Base-by-base conservation (phyloP, 2,113 vertebrate species). In the Castor canadensis region DNA sequence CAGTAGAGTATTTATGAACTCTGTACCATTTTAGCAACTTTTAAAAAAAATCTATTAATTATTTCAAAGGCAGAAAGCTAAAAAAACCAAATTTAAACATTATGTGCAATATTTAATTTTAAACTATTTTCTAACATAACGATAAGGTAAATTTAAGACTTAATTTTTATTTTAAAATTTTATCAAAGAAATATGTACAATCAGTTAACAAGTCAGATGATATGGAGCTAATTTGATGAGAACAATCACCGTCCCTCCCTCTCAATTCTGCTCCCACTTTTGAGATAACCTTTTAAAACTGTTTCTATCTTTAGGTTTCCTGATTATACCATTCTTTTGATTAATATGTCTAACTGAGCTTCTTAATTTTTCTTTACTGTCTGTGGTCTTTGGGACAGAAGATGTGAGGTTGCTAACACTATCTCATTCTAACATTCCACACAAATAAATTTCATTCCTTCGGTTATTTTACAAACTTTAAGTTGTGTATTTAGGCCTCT, bases 301-400 rank as follows among this genome's bases (percentile, higher is more conserved):
- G 22, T 64, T 79, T 35, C 40, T 85, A 1, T 60, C 75, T 91
- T 80, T 49, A 35, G 17, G 73, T 80, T 28, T 35, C 81, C 43
- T 77, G 79, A 38, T 73, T 72, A 62, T 52, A 47, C 10, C 17
- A 1, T 75, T 11, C 47, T 84, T 87, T 20, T 66, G 35, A 40
- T 35, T 62, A 67, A 87, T 58, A 52, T 49, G 47, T 75, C 87
- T 93, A 81, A 43, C 40, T 5, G 16, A 72, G 43, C 77, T 86
- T 80, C 56, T 76, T 72, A 91, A 72, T 92, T 87, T 93, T n/a
- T 77, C n/a, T n/a, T n/a, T n/a, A n/a, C n/a, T n/a, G n/a, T n/a
- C n/a, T n/a, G n/a, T n/a, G 45, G 12, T 87, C 77, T 92, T 64
- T 75, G 72, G 60, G 66, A n/a, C 82, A 43, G 83, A 71, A 86